These are phyloP conservation scores for Pteronotus mesoamericanus DNA, from an alignment of 2,797 vertebrate species.

Conservation along the genomic window DNA sequence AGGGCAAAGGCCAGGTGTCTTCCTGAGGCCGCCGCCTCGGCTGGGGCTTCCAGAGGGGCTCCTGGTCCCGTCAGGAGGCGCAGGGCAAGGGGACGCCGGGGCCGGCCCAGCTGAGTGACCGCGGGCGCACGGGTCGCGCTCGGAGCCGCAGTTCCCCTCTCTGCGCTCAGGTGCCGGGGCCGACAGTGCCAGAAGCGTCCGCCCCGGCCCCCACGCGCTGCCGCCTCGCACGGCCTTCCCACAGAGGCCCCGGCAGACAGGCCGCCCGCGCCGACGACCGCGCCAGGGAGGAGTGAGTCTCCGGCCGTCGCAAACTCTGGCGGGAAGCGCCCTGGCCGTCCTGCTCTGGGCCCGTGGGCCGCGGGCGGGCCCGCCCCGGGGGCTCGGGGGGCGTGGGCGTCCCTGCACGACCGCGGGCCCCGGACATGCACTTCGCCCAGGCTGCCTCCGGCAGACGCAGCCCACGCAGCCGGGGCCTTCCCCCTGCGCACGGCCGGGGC, in stretches of 20 bases:
- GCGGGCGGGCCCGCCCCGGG: fast-evolving
- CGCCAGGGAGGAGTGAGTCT: neutral
- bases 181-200: neutral
- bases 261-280: fast-evolving
- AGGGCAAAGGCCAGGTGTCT: neutral
- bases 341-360: fast-evolving
- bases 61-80: neutral
- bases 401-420: too few species aligned
- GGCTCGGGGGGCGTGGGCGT: neutral
- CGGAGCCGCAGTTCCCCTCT: neutral
- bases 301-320: neutral
- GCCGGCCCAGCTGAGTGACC: neutral
- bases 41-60: neutral
- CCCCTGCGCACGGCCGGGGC: neutral
- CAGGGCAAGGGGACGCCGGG: neutral
- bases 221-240: neutral
- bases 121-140: fast-evolving
- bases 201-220: neutral
- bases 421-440: fast-evolving
- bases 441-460: neutral
- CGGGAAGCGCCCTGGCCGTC: neutral
- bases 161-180: neutral
- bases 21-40: fast-evolving
- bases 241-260: fast-evolving
- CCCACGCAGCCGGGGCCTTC: fast-evolving